phyloP scores from a whole-genome alignment of 2,797 vertebrate species.

The Heliangelus exortis region DNA sequence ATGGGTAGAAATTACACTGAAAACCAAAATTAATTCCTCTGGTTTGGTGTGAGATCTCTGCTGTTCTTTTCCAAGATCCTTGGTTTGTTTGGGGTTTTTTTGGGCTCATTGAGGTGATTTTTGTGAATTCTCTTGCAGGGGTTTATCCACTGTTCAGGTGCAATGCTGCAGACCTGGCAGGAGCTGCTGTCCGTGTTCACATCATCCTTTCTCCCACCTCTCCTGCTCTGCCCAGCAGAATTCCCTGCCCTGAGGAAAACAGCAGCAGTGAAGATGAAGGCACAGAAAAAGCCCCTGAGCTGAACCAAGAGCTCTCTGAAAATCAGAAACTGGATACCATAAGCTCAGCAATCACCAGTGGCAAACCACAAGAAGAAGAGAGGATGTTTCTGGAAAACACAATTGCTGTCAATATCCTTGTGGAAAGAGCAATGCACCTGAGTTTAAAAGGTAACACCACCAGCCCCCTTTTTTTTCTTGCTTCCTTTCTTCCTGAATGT shows the following conservation, averaged over 20 bases:
- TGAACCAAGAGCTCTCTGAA: background rate
- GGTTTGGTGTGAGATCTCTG: background rate
- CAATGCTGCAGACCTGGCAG: conserved; percentile 86
- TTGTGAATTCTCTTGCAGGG: conserved; percentile 76
- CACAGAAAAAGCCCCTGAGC: background rate
- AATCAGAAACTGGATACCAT: background rate
- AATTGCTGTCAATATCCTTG: conserved; percentile 84
- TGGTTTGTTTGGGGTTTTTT: background rate
- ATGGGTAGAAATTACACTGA: background rate
- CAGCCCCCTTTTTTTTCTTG: background rate
- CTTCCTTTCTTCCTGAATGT: too few relatives aligned
- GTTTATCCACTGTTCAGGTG: conserved; percentile 91
- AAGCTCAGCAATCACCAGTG: background rate
- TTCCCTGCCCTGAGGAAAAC: conserved; percentile 60
- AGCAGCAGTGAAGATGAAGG: conserved; percentile 73
- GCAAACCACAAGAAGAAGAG: background rate
- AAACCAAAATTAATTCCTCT: background rate
- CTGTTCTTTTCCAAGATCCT: background rate
- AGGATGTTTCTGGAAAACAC: conserved; percentile 75
- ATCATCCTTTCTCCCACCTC: conserved; percentile 70
- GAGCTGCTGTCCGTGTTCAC: conserved; percentile 89
- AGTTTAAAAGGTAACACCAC: conserved; percentile 87
- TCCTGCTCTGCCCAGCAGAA: background rate
- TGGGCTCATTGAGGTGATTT: background rate
- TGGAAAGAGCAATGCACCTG: conserved; percentile 94